Conservation (phyloP, 2,888 invertebrate species). For the Oscheius sp. region DNA sequence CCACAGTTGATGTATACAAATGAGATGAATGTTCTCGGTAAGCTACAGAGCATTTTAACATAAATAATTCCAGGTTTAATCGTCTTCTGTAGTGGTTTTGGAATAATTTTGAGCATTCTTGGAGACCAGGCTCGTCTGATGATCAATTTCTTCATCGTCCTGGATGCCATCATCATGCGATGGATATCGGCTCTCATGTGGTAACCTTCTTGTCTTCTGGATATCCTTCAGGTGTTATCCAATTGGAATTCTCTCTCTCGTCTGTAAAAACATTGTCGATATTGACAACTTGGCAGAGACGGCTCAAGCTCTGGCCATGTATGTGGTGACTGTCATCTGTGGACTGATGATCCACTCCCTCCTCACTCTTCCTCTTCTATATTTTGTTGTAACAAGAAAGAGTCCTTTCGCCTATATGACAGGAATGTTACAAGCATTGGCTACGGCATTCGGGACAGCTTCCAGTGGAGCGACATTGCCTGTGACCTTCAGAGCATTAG, state of each 20-base stretch:
- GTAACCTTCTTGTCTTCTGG: slow-evolving; percentile 71
- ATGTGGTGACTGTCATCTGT: slow-evolving; percentile 88
- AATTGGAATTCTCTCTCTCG: slow-evolving; percentile 78
- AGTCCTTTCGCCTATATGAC: slow-evolving; percentile 69
- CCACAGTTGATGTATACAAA: slow-evolving; percentile 72
- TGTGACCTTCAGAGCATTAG: slow-evolving; percentile 89
- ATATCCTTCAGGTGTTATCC: slow-evolving; percentile 79
- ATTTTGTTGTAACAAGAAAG: slow-evolving; percentile 80
- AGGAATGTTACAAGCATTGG: slow-evolving; percentile 85
- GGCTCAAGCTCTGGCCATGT: slow-evolving; percentile 84
- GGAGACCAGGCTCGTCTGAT: slow-evolving; percentile 81
- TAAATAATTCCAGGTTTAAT: slow-evolving; percentile 79
- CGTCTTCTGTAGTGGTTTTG: slow-evolving; percentile 88
- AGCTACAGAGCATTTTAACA: background rate
- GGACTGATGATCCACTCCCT: slow-evolving; percentile 92
- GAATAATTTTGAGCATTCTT: slow-evolving; percentile 85
- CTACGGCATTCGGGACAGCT: slow-evolving; percentile 94
- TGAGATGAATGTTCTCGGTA: slow-evolving; percentile 78
- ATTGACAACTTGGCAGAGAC: slow-evolving; percentile 77
- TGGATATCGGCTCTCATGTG: slow-evolving; percentile 91
- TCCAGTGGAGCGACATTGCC: slow-evolving; percentile 89
- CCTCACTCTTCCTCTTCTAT: slow-evolving; percentile 86
- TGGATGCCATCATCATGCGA: slow-evolving; percentile 89
- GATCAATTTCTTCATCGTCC: slow-evolving; percentile 86
- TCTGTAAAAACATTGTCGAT: slow-evolving; percentile 78